Percentiles rank a stretch among this genome's conserved stretches.
These are phyloP conservation scores for Lepidocyrtoides sp. DNA, from an alignment of 2,888 invertebrate genomes.

Conservation along the genomic window DNA sequence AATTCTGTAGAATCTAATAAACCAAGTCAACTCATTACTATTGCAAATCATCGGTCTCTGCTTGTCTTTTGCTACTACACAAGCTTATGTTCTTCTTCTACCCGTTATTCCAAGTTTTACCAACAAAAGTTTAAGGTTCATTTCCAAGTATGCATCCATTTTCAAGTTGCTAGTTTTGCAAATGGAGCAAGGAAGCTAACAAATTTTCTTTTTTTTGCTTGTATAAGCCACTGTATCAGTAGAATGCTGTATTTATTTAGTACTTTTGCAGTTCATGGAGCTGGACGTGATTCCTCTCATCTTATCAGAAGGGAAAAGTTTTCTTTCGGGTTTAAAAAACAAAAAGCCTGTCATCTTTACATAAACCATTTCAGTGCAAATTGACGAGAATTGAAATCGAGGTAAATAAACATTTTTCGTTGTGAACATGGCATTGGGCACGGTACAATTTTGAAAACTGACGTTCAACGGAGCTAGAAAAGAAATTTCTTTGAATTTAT, in stretches of 20 bases:
- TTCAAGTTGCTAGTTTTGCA: background rate
- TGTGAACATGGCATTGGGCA: no score
- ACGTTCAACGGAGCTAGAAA: no score
- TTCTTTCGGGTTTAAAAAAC: background rate
- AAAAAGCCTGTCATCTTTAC: background rate
- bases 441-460: no score
- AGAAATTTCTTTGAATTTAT: background rate
- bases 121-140: constrained; percentile 1
- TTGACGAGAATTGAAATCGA: background rate
- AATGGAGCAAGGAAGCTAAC: background rate
- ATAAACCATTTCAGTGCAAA: background rate
- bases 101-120: background rate
- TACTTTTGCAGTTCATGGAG: constrained; percentile 20
- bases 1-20: constrained; percentile 22
- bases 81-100: background rate
- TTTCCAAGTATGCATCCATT: constrained; percentile 1
- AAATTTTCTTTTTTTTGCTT: constrained; percentile 5
- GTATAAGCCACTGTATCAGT: background rate
- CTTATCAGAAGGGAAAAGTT: background rate
- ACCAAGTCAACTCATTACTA: constrained; percentile 29
- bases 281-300: constrained; percentile 29
- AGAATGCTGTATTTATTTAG: constrained; percentile 22
- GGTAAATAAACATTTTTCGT: background rate
- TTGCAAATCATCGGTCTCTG: constrained; percentile 6
- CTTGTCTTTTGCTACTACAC: background rate